phyloP scores from a whole-genome alignment of 1,140 invertebrate species.

The Temnothorax longispinosus region DNA sequence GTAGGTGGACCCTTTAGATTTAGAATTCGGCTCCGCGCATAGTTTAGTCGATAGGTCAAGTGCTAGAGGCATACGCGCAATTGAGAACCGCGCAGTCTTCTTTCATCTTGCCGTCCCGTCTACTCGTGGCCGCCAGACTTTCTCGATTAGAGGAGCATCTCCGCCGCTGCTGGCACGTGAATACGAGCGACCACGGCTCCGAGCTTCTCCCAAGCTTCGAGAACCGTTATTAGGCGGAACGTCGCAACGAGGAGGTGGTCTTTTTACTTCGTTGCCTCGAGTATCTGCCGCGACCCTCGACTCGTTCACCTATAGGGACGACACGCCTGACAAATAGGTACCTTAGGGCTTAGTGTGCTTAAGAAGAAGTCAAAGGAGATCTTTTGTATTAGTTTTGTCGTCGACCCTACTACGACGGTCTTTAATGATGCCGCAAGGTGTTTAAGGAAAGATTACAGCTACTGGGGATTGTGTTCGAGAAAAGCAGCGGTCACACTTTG shows the following conservation, averaged over 20 bases:
- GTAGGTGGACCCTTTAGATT: neutral
- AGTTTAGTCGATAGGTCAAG: slow-evolving; percentile 71
- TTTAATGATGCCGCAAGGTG: neutral
- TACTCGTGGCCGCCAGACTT: slow-evolving; percentile 41
- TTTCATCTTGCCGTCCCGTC: slow-evolving; percentile 69
- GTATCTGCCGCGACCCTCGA: slow-evolving; percentile 41
- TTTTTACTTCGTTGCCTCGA: slow-evolving; percentile 53
- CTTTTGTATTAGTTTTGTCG: slow-evolving; percentile 24
- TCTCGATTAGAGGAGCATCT: slow-evolving; percentile 58
- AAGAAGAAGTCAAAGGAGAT: slow-evolving; percentile 5
- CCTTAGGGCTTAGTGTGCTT: neutral
- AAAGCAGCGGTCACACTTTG: neutral
- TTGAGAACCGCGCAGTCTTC: slow-evolving; percentile 60
- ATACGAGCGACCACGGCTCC: slow-evolving; percentile 44
- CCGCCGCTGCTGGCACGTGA: slow-evolving; percentile 53
- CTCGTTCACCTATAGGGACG: slow-evolving; percentile 19
- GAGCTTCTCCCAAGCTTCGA: slow-evolving; percentile 51
- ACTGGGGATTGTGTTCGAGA: neutral
- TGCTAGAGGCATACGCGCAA: slow-evolving; percentile 65
- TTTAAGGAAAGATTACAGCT: neutral
- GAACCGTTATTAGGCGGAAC: slow-evolving; percentile 72
- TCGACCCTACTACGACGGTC: neutral
- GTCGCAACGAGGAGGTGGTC: slow-evolving; percentile 60
- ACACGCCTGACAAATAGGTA: slow-evolving; percentile 59
- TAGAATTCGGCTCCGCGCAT: slow-evolving; percentile 62